phyloP scores from a whole-genome alignment of 2,113 vertebrate species.

The Amblyopsis rosae region DNA sequence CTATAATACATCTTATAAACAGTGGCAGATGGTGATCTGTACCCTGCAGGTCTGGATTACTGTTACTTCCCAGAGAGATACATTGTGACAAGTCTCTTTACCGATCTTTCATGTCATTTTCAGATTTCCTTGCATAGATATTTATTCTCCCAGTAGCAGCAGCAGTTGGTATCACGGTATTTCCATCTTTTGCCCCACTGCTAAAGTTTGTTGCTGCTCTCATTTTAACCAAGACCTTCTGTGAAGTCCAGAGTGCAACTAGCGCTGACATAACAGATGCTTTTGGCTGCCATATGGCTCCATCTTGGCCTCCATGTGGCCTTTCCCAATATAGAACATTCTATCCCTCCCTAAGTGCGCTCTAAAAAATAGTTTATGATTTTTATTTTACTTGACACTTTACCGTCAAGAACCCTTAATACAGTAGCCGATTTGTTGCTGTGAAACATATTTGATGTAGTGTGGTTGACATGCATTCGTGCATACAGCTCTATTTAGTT shows the following conservation, averaged over 20 bases:
- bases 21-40: too few species aligned
- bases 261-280: constrained; percentile 19
- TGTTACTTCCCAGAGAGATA: constrained; percentile 18
- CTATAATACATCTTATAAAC: too few species aligned
- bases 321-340: background rate
- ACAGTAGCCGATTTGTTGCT: too few species aligned
- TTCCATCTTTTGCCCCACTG: constrained; percentile 10
- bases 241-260: constrained; percentile 5
- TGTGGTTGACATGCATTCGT: too few species aligned
- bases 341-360: background rate
- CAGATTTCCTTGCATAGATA: constrained; percentile 26
- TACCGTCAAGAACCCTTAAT: too few species aligned
- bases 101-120: constrained; percentile 36
- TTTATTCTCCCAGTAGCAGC: constrained; percentile 32
- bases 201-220: constrained; percentile 5
- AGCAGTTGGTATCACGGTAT: constrained; percentile 17
- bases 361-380: too few species aligned
- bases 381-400: too few species aligned
- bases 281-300: background rate
- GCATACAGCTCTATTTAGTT: too few species aligned
- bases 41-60: too few species aligned
- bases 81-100: constrained; percentile 26
- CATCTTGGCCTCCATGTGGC: background rate
- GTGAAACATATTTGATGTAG: too few species aligned
- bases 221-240: constrained; percentile 31